A percentile compares a stretch with the other conserved stretches of the same genome.
phyloP scores from a whole-genome alignment of 2,888 invertebrate species.

The Tenthredo notha region DNA sequence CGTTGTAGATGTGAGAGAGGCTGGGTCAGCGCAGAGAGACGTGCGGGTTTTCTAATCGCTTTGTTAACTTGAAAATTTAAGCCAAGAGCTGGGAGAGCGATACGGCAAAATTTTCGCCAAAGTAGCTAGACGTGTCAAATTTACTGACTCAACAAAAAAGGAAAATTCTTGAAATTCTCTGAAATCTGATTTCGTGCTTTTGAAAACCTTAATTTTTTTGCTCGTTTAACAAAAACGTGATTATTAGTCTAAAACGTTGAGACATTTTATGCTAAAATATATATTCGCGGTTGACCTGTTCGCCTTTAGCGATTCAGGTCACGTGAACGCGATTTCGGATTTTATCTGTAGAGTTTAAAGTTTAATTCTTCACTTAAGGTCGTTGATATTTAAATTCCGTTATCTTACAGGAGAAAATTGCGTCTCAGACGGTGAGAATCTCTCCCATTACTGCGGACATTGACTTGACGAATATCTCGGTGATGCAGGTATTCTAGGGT shows the following conservation, averaged over 20 bases:
- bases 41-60: conserved; percentile 37
- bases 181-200: background rate
- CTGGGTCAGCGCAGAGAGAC: conserved; percentile 34
- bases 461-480: background rate
- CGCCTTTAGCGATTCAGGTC: conserved; percentile 4
- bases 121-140: background rate
- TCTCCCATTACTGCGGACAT: conserved; percentile 13
- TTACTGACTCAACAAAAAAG: background rate
- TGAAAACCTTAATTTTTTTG: background rate
- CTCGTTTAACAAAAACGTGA: background rate
- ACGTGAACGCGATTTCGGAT: background rate
- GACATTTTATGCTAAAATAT: background rate
- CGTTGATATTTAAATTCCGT: conserved; percentile 20
- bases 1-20: conserved; percentile 5
- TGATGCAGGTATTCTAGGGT: background rate
- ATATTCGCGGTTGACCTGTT: background rate
- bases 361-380: conserved; percentile 21
- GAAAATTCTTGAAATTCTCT: background rate
- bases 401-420: conserved; percentile 2
- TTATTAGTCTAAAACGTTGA: background rate
- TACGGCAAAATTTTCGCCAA: background rate
- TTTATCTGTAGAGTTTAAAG: conserved; percentile 14
- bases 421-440: background rate
- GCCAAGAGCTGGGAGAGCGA: background rate
- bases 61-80: conserved; percentile 36